These are phyloP conservation scores for Amphiprion clarkii DNA, from an alignment of 2,797 vertebrate genomes.

Conservation along the genomic window DNA sequence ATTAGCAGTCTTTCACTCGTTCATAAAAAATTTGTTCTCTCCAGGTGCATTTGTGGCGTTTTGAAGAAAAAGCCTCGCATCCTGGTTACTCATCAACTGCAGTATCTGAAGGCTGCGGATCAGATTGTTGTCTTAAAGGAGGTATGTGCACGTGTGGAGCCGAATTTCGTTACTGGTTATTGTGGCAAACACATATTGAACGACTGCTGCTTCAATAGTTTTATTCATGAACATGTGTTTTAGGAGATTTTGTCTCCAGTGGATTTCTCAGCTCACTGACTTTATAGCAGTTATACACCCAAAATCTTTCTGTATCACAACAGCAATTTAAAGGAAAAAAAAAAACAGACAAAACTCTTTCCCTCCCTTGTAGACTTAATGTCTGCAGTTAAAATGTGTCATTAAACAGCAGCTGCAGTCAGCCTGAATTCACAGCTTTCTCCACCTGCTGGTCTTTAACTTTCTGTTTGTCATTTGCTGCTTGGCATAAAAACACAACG, in stretches of 20 bases:
- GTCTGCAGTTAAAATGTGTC: no score
- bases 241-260: neutral
- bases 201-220: neutral
- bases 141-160: conserved; percentile 80
- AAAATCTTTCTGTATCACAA: no score
- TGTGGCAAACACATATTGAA: no score
- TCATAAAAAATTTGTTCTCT: conserved; percentile 23
- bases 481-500: no score
- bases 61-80: conserved; percentile 92
- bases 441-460: no score
- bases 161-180: no score
- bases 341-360: no score
- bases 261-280: conserved; percentile 2
- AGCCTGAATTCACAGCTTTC: no score
- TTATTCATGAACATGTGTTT: neutral
- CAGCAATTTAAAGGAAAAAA: no score
- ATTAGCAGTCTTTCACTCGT: neutral
- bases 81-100: conserved; percentile 96
- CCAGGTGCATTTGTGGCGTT: conserved; percentile 95
- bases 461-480: no score
- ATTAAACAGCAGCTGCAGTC: no score
- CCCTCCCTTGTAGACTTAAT: no score
- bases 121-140: conserved; percentile 95
- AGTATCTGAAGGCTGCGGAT: conserved; percentile 92
- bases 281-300: neutral